Conservation (phyloP, 1,140 invertebrate genomes). For the Cherax destructor region DNA sequence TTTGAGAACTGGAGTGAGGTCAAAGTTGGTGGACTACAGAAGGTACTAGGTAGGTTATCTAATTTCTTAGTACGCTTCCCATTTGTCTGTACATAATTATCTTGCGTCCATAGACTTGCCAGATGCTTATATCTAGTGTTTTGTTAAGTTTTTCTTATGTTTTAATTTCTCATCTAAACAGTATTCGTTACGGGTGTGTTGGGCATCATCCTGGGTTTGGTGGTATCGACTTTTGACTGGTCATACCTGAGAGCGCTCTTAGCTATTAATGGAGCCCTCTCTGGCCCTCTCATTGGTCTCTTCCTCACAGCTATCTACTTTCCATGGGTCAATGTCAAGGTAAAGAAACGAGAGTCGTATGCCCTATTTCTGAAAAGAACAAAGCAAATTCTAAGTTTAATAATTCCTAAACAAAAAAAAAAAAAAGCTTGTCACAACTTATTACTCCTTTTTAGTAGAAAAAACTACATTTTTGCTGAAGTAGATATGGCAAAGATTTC, state of each 20-base stretch:
- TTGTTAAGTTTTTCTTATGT: no score
- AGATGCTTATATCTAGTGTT: no score
- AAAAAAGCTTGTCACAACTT: no score
- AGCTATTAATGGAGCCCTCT: conserved; percentile 65
- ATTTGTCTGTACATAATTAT: no score
- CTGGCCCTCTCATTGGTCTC: conserved; percentile 67
- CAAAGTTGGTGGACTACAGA: conserved; percentile 56
- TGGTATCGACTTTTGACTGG: conserved; percentile 39
- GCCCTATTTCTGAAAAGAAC: no score
- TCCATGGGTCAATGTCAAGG: conserved; percentile 66
- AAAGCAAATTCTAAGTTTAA: no score
- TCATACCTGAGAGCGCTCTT: conserved; percentile 61
- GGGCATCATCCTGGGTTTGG: conserved; percentile 61
- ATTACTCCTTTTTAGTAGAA: no score
- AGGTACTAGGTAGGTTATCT: conserved; percentile 54
- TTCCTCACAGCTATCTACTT: conserved; percentile 65
- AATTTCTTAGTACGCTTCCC: neutral
- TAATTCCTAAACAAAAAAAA: no score
- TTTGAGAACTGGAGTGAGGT: conserved; percentile 60
- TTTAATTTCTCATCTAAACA: neutral
- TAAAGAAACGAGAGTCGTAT: no score
- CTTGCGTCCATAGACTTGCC: no score
- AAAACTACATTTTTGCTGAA: no score
- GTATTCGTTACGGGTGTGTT: conserved; percentile 58
- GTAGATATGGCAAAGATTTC: no score